These are phyloP conservation scores for Tuta absoluta DNA, from an alignment of 2,888 invertebrate species.

Conservation along the genomic window DNA sequence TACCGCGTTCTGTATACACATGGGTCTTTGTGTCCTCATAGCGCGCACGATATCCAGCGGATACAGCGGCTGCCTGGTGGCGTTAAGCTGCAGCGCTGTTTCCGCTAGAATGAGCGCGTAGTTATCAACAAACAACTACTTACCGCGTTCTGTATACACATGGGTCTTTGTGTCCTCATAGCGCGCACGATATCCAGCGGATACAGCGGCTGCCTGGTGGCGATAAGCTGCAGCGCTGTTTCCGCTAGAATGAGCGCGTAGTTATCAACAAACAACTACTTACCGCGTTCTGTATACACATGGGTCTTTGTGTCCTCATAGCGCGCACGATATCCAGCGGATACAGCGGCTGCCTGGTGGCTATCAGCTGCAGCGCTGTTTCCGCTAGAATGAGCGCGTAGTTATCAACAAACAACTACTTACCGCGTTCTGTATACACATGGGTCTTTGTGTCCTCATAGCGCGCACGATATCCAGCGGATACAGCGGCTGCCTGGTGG, in stretches of 20 bases:
- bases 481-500: constrained; percentile 96
- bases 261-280: too few species aligned
- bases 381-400: constrained; percentile 98
- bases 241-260: constrained; percentile 98
- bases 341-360: constrained; percentile 96
- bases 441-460: constrained; percentile 98
- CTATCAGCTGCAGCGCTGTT: constrained; percentile 95
- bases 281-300: constrained; percentile 96
- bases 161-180: constrained; percentile 98
- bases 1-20: constrained; percentile 95
- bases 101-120: constrained; percentile 98
- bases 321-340: constrained; percentile 95
- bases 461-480: constrained; percentile 95
- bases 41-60: constrained; percentile 95
- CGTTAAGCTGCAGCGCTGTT: constrained; percentile 95
- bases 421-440: constrained; percentile 96
- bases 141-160: constrained; percentile 96
- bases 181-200: constrained; percentile 95
- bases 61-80: constrained; percentile 96
- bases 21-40: constrained; percentile 98
- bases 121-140: too few species aligned
- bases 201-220: constrained; percentile 96
- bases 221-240: constrained; percentile 95
- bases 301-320: constrained; percentile 98
- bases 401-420: too few species aligned